Percentiles rank a stretch among this genome's conserved stretches.
Conservation (phyloP, 2,113 vertebrate species). For the Trachemys scripta region DNA sequence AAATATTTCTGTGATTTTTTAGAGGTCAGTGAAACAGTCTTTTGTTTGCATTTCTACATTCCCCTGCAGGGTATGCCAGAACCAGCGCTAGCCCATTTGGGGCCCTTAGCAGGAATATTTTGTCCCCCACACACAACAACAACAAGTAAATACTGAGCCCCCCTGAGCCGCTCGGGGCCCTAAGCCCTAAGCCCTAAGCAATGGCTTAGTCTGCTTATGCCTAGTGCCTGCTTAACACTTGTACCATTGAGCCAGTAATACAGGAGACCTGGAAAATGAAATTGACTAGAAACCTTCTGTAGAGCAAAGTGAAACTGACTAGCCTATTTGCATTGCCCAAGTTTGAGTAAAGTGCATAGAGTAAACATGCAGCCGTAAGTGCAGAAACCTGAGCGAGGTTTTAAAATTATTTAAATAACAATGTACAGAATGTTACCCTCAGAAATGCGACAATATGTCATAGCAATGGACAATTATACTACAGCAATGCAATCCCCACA, state of each 20-base stretch:
- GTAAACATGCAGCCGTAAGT: neutral
- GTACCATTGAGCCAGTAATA: neutral
- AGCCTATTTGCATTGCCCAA: neutral
- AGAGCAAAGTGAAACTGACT: rapidly evolving
- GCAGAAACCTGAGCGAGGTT: neutral
- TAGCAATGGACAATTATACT: neutral
- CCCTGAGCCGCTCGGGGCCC: too few species aligned
- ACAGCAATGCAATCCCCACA: neutral
- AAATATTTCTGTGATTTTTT: slow-evolving; percentile 39
- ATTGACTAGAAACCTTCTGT: neutral
- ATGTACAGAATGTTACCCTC: neutral
- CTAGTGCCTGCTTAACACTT: neutral
- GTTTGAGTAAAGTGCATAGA: neutral
- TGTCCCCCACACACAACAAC: too few species aligned
- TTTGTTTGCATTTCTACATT: neutral
- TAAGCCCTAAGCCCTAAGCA: too few species aligned
- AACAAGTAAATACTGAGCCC: too few species aligned
- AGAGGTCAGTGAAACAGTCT: slow-evolving; percentile 6
- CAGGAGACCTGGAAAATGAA: neutral
- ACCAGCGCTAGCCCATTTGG: too few species aligned
- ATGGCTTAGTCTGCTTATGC: too few species aligned
- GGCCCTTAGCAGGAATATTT: too few species aligned
- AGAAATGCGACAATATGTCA: neutral
- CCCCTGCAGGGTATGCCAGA: neutral
- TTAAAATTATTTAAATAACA: neutral